Percentiles rank a stretch among this genome's conserved stretches.
Evolutionary conservation across 2,797 vertebrate species (phyloP).

Genomic region (Crossoptilon crossoptilon): DNA sequence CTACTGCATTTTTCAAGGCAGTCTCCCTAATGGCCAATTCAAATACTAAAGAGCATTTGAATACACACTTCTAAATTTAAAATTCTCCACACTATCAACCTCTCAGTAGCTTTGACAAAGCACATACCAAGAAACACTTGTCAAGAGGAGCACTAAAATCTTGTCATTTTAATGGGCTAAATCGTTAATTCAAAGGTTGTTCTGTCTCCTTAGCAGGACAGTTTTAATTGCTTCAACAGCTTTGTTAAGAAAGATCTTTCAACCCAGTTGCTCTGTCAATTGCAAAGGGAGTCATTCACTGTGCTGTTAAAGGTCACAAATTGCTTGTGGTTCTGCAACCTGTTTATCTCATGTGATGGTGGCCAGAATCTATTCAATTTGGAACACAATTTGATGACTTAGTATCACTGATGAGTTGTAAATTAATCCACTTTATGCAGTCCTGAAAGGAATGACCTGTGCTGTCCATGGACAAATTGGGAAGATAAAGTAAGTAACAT

Average conservation of each 20-base stretch:
- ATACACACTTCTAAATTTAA: background rate
- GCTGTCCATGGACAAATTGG: background rate
- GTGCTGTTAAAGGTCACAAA: constrained; percentile 46
- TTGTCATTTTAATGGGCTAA: background rate
- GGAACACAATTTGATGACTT: background rate
- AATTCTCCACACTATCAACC: background rate
- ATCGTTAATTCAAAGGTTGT: constrained; percentile 40
- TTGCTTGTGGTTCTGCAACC: constrained; percentile 13
- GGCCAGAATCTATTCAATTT: background rate
- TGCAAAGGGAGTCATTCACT: constrained; percentile 26
- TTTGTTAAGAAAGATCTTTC: constrained; percentile 28
- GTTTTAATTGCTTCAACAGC: constrained; percentile 47
- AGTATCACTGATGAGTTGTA: background rate
- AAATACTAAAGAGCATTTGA: background rate
- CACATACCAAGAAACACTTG: background rate
- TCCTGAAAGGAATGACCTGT: background rate
- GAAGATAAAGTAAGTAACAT: background rate
- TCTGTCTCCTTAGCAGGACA: constrained; percentile 4
- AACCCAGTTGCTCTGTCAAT: background rate
- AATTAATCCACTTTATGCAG: background rate
- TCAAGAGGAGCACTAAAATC: background rate
- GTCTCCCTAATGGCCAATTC: background rate
- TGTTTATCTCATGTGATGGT: background rate
- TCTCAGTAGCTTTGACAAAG: background rate
- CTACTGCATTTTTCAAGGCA: background rate